phyloP scores from a whole-genome alignment of 1,140 invertebrate species.

The Drosophila teissieri region DNA sequence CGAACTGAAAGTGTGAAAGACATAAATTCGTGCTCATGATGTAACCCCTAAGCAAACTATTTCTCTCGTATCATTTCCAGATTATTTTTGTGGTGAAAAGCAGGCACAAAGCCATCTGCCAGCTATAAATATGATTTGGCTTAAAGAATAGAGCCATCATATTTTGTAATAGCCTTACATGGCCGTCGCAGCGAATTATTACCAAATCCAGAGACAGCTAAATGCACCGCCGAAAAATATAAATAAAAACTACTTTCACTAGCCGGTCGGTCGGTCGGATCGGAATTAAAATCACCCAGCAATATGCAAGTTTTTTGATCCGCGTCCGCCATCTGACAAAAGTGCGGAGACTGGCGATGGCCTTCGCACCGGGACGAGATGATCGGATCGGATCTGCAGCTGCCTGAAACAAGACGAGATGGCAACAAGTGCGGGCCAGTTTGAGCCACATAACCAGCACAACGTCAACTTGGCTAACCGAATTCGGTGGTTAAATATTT shows the following conservation, averaged over 20 bases:
- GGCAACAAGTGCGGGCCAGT: constrained; percentile 48
- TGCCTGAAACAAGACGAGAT: constrained; percentile 29
- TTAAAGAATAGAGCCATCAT: constrained; percentile 59
- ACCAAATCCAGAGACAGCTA: constrained; percentile 28
- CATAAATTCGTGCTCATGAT: constrained; percentile 37
- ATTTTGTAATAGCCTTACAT: constrained; percentile 45
- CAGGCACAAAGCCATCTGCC: constrained; percentile 21
- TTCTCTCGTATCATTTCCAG: constrained; percentile 40
- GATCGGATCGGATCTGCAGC: constrained; percentile 37
- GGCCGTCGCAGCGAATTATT: constrained; percentile 27
- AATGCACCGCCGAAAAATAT: constrained; percentile 16
- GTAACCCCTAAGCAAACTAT: constrained; percentile 34
- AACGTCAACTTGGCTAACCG: constrained; percentile 14
- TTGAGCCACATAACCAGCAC: constrained; percentile 21
- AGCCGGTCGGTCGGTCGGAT: constrained; percentile 2
- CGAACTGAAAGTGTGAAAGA: constrained; percentile 54
- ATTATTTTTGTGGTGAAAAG: constrained; percentile 6
- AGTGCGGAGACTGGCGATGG: constrained; percentile 50
- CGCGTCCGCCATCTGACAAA: constrained; percentile 13
- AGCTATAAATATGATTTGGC: constrained; percentile 41
- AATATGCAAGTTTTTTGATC: constrained; percentile 57
- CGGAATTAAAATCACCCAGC: constrained; percentile 47
- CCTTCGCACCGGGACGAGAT: constrained; percentile 48
- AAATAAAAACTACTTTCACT: constrained; percentile 59
- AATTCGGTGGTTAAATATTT: constrained; percentile 30